Percentiles rank a stretch among this genome's conserved stretches.
These are phyloP conservation scores for Sicus ferrugineus DNA, from an alignment of 2,888 invertebrate genomes.

Conservation along the genomic window DNA sequence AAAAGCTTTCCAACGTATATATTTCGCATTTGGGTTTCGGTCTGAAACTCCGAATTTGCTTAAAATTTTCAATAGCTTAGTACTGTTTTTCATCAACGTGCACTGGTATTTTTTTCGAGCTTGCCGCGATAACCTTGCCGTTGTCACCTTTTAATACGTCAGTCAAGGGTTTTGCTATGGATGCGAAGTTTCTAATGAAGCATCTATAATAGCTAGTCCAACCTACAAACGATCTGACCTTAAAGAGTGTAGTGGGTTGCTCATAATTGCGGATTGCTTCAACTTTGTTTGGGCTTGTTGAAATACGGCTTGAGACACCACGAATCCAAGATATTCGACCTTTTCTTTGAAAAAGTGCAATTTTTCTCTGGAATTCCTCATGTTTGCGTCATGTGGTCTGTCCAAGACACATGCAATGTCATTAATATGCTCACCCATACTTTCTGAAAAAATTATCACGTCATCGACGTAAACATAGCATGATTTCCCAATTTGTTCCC, in stretches of 20 bases:
- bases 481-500: slow-evolving; percentile 32
- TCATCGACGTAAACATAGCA: slow-evolving; percentile 34
- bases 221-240: too few relatives aligned
- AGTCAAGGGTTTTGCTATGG: slow-evolving; percentile 41
- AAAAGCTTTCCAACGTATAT: not conserved
- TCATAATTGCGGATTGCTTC: slow-evolving; percentile 32
- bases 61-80: slow-evolving; percentile 15
- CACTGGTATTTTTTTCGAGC: slow-evolving; percentile 35
- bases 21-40: not conserved
- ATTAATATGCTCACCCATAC: slow-evolving; percentile 15
- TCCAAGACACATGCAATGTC: slow-evolving; percentile 15
- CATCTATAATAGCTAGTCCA: too few relatives aligned
- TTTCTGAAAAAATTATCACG: slow-evolving; percentile 35
- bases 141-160: slow-evolving; percentile 42
- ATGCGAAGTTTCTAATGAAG: slow-evolving; percentile 8
- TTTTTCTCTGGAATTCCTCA: slow-evolving; percentile 23
- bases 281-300: slow-evolving; percentile 34
- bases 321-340: slow-evolving; percentile 15
- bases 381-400: slow-evolving; percentile 13
- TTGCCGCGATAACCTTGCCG: slow-evolving; percentile 36
- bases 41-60: too few relatives aligned
- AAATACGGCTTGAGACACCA: slow-evolving; percentile 20
- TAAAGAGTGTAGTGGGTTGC: slow-evolving; percentile 2
- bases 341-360: slow-evolving; percentile 20
- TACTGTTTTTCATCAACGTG: slow-evolving; percentile 25